Percentiles rank a stretch among this genome's conserved stretches.
Evolutionary conservation across 2,888 invertebrate genomes (phyloP).

Genomic region (Limnephilus lunatus): DNA sequence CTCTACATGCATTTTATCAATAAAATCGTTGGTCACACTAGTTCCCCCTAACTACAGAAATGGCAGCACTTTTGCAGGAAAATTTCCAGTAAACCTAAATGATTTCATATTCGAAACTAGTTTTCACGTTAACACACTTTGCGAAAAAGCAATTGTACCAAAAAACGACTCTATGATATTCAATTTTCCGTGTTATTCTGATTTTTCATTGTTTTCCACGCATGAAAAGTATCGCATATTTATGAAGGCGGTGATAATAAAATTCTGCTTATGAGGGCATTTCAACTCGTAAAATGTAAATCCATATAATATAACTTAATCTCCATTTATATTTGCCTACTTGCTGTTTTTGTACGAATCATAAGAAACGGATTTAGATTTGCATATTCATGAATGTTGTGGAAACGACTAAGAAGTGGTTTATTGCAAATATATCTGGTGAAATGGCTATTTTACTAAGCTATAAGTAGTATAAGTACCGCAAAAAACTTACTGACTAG

Average conservation of each 20-base stretch:
- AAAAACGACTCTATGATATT: not conserved
- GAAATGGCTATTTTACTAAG: not conserved
- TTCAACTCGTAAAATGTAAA: constrained; percentile 24
- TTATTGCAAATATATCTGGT: not conserved
- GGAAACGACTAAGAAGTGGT: not conserved
- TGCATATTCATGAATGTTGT: not conserved
- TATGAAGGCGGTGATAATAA: not conserved
- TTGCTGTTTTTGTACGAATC: not conserved
- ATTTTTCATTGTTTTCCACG: not conserved
- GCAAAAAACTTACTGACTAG: not conserved
- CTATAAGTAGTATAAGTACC: not conserved
- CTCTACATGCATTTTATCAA: too few relatives aligned
- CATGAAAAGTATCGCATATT: not conserved
- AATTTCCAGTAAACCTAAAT: not conserved
- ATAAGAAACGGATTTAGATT: not conserved
- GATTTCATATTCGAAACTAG: not conserved
- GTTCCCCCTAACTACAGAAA: not conserved
- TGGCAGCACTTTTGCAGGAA: not conserved
- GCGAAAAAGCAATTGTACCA: not conserved
- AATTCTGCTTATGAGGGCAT: constrained; percentile 7
- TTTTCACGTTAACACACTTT: too few relatives aligned
- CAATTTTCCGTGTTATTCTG: not conserved
- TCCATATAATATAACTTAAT: not conserved
- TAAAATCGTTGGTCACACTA: not conserved
- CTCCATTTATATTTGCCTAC: not conserved